These are phyloP conservation scores for Candidula unifasciata DNA, from an alignment of 2,888 invertebrate species.

Conservation along the genomic window DNA sequence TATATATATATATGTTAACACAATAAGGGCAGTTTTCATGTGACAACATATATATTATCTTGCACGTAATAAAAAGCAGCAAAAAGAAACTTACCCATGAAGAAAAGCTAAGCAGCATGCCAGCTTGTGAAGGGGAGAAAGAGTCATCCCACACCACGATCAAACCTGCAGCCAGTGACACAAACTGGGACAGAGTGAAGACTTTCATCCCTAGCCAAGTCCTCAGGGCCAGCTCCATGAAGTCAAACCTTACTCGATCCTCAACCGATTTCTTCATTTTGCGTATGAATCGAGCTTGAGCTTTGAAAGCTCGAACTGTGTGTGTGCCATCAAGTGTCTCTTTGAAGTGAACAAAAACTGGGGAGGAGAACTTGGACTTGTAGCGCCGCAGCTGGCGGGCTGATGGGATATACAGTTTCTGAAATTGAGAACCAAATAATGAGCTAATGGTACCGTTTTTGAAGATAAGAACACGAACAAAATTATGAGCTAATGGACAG, in stretches of 20 bases:
- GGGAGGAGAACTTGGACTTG: constrained; percentile 74
- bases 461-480: too few relatives aligned
- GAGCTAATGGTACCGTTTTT: too few relatives aligned
- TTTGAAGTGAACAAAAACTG: constrained; percentile 76
- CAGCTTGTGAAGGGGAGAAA: constrained; percentile 3
- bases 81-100: neutral
- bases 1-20: too few relatives aligned
- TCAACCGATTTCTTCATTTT: constrained; percentile 70
- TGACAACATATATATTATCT: too few relatives aligned
- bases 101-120: constrained; percentile 16
- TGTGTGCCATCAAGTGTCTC: constrained; percentile 80
- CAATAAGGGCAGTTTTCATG: too few relatives aligned
- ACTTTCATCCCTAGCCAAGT: constrained; percentile 29
- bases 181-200: neutral
- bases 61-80: too few relatives aligned
- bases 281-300: constrained; percentile 64
- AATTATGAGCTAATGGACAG: too few relatives aligned
- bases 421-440: constrained; percentile 50
- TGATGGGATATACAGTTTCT: constrained; percentile 80
- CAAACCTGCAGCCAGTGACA: constrained; percentile 14
- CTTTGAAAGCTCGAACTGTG: constrained; percentile 73
- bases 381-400: constrained; percentile 75
- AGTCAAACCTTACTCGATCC: constrained; percentile 21
- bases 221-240: neutral
- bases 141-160: neutral